These are phyloP conservation scores for Cataglyphis cursor DNA, from an alignment of 2,888 invertebrate genomes.

Conservation along the genomic window DNA sequence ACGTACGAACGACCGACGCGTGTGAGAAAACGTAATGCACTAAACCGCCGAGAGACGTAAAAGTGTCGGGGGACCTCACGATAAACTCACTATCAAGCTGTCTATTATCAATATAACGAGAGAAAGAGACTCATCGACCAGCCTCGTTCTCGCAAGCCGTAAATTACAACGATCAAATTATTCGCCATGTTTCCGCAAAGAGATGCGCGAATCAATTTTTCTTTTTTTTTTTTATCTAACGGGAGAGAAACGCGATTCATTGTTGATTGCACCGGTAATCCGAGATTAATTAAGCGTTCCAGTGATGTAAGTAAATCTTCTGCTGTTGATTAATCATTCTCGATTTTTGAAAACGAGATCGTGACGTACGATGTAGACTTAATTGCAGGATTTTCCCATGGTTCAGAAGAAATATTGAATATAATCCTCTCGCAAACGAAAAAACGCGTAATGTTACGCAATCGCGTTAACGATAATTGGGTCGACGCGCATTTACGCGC, in stretches of 20 bases:
- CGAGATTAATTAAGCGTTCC: slow-evolving; percentile 33
- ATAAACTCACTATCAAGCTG: slow-evolving; percentile 33
- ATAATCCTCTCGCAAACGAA: background rate
- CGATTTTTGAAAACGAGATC: background rate
- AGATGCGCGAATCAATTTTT: slow-evolving; percentile 49
- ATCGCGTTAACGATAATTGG: slow-evolving; percentile 27
- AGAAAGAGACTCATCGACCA: background rate
- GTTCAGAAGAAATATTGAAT: background rate
- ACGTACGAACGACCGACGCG: background rate
- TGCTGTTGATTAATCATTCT: background rate
- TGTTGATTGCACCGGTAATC: slow-evolving; percentile 35
- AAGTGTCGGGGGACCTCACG: background rate
- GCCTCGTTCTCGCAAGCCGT: slow-evolving; percentile 19
- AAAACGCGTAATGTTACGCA: slow-evolving; percentile 42
- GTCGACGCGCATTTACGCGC: slow-evolving; percentile 27
- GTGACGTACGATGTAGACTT: background rate
- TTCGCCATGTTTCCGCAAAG: slow-evolving; percentile 30
- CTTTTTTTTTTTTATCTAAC: slow-evolving; percentile 9
- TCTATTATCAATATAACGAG: slow-evolving; percentile 9
- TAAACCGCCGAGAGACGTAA: background rate
- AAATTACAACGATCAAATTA: slow-evolving; percentile 61
- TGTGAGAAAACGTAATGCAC: background rate
- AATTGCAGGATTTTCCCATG: background rate
- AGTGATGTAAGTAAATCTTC: slow-evolving; percentile 3
- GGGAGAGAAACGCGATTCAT: slow-evolving; percentile 24